These are phyloP conservation scores for Drosophila kurseongensis DNA, from an alignment of 1,140 invertebrate species.

Conservation along the genomic window DNA sequence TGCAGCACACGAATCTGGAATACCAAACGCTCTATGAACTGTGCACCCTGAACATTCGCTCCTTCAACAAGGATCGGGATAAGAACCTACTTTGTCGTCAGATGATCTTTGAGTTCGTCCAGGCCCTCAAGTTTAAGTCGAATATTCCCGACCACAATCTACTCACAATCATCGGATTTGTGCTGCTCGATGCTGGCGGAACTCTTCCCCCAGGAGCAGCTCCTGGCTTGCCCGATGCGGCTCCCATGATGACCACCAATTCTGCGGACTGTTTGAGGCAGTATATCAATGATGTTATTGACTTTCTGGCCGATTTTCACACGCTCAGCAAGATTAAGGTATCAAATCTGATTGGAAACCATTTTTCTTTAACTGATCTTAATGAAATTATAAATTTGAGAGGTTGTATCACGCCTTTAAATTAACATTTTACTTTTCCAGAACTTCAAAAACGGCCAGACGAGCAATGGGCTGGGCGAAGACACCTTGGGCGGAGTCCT, in stretches of 20 bases:
- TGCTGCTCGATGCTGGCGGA: constrained; percentile 90
- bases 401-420: too few species aligned
- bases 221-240: constrained; percentile 85
- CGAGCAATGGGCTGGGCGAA: constrained; percentile 93
- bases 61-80: constrained; percentile 96
- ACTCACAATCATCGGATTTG: constrained; percentile 94
- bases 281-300: constrained; percentile 96
- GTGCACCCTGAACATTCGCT: constrained; percentile 94
- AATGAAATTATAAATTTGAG: too few species aligned
- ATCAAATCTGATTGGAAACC: constrained; percentile 16
- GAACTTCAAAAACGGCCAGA: constrained; percentile 91
- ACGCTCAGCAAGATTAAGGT: constrained; percentile 98
- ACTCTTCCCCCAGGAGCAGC: constrained; percentile 86
- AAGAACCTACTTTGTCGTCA: constrained; percentile 95
- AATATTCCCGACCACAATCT: constrained; percentile 97
- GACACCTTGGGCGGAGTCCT: constrained; percentile 97
- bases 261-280: constrained; percentile 96
- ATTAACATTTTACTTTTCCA: constrained; percentile 65
- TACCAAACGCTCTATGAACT: constrained; percentile 95
- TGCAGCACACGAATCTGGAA: constrained; percentile 94
- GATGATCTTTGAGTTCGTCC: constrained; percentile 96
- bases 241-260: constrained; percentile 90
- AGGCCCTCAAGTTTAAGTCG: constrained; percentile 97
- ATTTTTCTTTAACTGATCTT: too few species aligned
- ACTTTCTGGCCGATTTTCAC: constrained; percentile 98